These are phyloP conservation scores for Harmothoe impar DNA, from an alignment of 2,888 invertebrate species.

Conservation along the genomic window DNA sequence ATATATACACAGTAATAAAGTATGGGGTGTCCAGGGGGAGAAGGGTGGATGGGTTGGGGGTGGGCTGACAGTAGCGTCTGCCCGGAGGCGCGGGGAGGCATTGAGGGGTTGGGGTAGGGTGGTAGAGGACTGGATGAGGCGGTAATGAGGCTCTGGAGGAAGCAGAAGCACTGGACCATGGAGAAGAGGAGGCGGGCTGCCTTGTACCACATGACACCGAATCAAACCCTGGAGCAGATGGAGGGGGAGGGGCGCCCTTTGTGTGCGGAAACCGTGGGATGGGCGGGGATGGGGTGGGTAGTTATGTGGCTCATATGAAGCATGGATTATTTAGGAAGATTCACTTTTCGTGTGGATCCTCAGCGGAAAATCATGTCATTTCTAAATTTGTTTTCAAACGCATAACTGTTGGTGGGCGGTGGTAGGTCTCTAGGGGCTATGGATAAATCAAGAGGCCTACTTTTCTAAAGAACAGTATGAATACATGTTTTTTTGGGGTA, in stretches of 20 bases:
- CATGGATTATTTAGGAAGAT: too few species aligned
- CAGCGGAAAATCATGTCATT: too few species aligned
- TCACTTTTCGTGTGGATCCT: too few species aligned
- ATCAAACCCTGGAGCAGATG: not conserved
- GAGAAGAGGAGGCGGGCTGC: constrained; percentile 31
- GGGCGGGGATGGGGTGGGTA: not conserved
- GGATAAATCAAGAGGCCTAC: too few species aligned
- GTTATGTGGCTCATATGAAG: not conserved
- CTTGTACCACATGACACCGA: constrained; percentile 16
- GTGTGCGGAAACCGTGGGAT: not conserved
- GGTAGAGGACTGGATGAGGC: not conserved
- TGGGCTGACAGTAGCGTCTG: not conserved
- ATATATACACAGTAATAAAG: too few species aligned
- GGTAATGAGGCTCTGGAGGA: constrained; percentile 16
- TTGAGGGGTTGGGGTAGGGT: not conserved
- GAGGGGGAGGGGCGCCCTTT: not conserved
- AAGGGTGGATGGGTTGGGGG: too few species aligned
- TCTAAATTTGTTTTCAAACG: too few species aligned
- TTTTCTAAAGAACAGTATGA: too few species aligned
- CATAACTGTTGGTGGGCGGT: too few species aligned
- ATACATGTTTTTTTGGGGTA: too few species aligned
- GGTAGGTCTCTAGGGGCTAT: too few species aligned
- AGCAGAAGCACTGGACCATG: not conserved
- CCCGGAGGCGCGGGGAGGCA: constrained; percentile 11
- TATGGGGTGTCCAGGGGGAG: too few species aligned